Conservation (phyloP, 2,797 vertebrate genomes). For the Leucoraja ocellata region DNA sequence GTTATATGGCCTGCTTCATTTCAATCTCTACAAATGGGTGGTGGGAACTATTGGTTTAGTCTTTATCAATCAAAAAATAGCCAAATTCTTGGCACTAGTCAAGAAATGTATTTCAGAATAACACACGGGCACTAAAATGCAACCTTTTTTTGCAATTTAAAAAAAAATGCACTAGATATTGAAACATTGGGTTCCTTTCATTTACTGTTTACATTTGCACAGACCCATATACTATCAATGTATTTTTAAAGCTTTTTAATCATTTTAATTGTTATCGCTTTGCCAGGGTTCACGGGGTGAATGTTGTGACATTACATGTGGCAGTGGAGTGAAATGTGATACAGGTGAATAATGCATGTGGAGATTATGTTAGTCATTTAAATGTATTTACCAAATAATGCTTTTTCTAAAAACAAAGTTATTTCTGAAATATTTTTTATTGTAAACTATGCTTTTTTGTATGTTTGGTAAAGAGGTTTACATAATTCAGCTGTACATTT, state of each 20-base stretch:
- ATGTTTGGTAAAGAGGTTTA: conserved; percentile 37
- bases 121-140: neutral
- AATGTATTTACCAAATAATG: conserved; percentile 27
- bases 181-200: conserved; percentile 13
- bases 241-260: conserved; percentile 12
- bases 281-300: neutral
- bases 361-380: conserved; percentile 28
- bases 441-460: conserved; percentile 37
- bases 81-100: neutral
- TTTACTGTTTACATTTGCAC: conserved; percentile 33
- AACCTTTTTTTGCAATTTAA: neutral
- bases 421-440: conserved; percentile 34
- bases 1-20: neutral
- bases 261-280: neutral
- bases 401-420: conserved; percentile 26
- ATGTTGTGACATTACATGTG: neutral
- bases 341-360: conserved; percentile 12
- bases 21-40: neutral
- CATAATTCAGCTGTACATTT: conserved; percentile 33
- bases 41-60: neutral
- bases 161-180: conserved; percentile 33
- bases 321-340: neutral
- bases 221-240: neutral
- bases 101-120: conserved; percentile 13
- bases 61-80: neutral